A percentile compares a stretch with the other conserved stretches of the same genome.
Conservation (phyloP, 2,113 vertebrate genomes). For the Zosterops borbonicus region DNA sequence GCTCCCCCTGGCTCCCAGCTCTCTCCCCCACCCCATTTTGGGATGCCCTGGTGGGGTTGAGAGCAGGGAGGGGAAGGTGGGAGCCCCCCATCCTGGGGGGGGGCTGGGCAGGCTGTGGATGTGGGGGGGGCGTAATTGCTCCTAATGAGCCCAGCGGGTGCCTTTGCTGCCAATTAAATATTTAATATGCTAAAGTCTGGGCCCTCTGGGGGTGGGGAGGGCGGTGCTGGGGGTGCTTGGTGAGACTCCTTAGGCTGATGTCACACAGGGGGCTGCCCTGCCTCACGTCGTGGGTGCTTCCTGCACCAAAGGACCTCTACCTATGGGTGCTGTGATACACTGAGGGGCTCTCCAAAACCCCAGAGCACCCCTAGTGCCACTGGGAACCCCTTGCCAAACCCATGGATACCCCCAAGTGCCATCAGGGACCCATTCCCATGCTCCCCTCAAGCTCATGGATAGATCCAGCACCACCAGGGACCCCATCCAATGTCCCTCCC, state of each 20-base stretch:
- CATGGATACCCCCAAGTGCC: background rate
- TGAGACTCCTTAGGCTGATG: background rate
- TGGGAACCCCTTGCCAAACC: background rate
- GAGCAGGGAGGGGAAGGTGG: background rate
- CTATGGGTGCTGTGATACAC: background rate
- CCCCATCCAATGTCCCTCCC: background rate
- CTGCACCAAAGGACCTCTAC: background rate
- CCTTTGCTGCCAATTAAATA: slow-evolving; percentile 44
- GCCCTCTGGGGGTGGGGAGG: background rate
- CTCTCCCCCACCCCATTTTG: accelerated
- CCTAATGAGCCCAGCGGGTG: background rate
- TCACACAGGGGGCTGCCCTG: background rate
- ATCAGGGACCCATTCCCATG: no score
- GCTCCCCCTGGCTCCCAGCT: background rate
- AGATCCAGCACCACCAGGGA: no score
- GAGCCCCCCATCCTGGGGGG: background rate
- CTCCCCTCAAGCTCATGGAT: no score
- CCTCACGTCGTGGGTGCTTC: accelerated
- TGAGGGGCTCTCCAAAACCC: background rate
- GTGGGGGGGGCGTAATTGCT: background rate
- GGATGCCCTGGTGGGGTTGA: background rate
- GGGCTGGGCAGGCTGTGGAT: background rate
- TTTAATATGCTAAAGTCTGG: background rate
- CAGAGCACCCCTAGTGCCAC: background rate
- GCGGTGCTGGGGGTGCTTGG: accelerated